Conservation (phyloP, 2,888 invertebrate species). For the Cinara cedri region DNA sequence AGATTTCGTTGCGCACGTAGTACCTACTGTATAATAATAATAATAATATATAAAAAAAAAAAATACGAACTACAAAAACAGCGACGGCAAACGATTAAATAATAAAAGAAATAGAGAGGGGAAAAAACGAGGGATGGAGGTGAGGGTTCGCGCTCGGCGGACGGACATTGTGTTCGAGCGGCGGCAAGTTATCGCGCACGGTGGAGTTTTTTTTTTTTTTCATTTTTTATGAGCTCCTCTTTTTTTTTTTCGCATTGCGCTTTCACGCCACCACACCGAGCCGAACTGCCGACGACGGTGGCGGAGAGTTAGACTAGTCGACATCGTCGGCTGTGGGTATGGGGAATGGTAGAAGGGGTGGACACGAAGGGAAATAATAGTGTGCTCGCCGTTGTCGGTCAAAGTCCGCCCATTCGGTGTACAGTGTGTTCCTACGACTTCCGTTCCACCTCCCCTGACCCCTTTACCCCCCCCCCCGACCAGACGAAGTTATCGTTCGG, state of each 20-base stretch:
- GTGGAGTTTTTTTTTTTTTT: background rate
- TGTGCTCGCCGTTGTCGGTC: conserved; percentile 15
- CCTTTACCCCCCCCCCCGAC: background rate
- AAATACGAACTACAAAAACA: background rate
- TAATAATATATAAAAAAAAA: background rate
- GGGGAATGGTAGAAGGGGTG: no score
- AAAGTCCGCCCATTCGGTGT: conserved; percentile 53
- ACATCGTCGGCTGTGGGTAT: no score
- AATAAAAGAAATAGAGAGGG: no score
- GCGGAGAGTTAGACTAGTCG: no score
- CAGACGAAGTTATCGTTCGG: background rate
- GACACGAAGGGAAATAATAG: background rate
- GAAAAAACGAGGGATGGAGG: no score
- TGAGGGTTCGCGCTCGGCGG: background rate
- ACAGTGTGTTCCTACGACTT: background rate
- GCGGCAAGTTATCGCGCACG: background rate
- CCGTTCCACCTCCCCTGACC: background rate
- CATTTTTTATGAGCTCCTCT: background rate
- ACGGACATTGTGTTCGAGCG: background rate
- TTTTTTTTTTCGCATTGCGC: conserved; percentile 28
- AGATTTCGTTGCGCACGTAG: background rate
- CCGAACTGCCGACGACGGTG: no score
- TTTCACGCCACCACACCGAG: background rate
- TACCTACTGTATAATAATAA: background rate
- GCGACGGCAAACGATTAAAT: no score